Evolutionary conservation across 2,888 invertebrate genomes (phyloP).

Genomic region (Coelinius sp.): DNA sequence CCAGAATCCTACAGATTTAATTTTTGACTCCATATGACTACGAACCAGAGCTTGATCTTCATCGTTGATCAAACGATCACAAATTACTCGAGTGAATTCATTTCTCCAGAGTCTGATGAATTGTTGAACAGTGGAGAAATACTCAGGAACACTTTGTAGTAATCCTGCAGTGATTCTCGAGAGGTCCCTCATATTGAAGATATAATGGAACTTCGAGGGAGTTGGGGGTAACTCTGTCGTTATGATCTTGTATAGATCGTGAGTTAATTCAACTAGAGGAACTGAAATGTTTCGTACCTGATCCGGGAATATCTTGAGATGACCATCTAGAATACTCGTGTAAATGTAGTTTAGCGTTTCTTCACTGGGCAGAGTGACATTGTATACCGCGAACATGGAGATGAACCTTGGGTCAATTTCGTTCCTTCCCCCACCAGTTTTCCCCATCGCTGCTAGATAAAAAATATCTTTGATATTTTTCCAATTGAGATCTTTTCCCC

Average conservation of each 20-base stretch:
- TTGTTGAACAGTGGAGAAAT: constrained; percentile 79
- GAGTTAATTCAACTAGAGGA: constrained; percentile 82
- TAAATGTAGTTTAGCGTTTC: constrained; percentile 86
- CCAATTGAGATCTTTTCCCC: constrained; percentile 92
- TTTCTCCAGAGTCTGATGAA: constrained; percentile 92
- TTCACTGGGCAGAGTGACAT: constrained; percentile 87
- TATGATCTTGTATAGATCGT: constrained; percentile 86
- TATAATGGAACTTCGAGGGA: constrained; percentile 94
- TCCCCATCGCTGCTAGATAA: constrained; percentile 88
- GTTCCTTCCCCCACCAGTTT: constrained; percentile 90
- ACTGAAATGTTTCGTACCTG: constrained; percentile 78
- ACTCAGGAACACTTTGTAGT: constrained; percentile 81
- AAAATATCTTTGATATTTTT: constrained; percentile 87
- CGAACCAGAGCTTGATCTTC: constrained; percentile 79
- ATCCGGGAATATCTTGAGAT: constrained; percentile 79
- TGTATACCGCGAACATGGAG: constrained; percentile 90
- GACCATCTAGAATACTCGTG: constrained; percentile 84
- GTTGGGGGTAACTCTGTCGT: constrained; percentile 88
- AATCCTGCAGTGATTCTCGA: constrained; percentile 88
- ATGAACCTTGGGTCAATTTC: constrained; percentile 93
- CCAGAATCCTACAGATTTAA: constrained; percentile 75
- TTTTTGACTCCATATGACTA: constrained; percentile 74
- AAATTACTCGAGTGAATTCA: constrained; percentile 89
- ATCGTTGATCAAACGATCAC: constrained; percentile 85
- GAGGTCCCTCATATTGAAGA: constrained; percentile 92